Percentiles rank a stretch among this genome's conserved stretches.
phyloP scores from a whole-genome alignment of 2,113 vertebrate genomes.

The Eptatretus burgeri region DNA sequence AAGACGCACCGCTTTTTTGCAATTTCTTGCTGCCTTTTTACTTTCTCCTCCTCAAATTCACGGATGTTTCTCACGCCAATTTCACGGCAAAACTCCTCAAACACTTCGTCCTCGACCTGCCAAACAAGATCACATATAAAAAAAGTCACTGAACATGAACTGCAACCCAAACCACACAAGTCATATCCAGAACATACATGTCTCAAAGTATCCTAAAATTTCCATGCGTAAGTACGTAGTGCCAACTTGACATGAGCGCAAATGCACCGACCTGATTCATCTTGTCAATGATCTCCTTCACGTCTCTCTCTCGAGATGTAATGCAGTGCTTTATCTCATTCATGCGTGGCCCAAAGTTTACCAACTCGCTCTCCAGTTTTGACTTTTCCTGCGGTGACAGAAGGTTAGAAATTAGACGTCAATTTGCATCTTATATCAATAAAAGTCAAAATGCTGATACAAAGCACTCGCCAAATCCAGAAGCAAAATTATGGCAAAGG shows the following conservation, averaged over 20 bases:
- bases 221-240: no score
- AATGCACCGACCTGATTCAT: conserved; percentile 30
- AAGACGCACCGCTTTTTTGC: neutral
- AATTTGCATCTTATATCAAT: no score
- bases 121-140: neutral
- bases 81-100: conserved; percentile 5
- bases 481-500: no score
- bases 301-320: conserved; percentile 19
- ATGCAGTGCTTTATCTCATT: conserved; percentile 25
- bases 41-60: conserved; percentile 1
- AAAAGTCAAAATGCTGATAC: no score
- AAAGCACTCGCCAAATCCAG: no score
- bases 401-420: no score
- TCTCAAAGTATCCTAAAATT: no score
- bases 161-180: no score
- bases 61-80: conserved; percentile 1
- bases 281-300: conserved; percentile 20
- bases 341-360: conserved; percentile 32
- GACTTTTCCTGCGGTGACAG: conserved; percentile 37
- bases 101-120: conserved; percentile 2
- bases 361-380: conserved; percentile 36
- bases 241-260: no score
- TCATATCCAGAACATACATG: neutral
- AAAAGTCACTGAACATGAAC: no score
- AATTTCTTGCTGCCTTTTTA: conserved; percentile 1